Percentiles rank a stretch among this genome's conserved stretches.
Evolutionary conservation across 2,888 invertebrate species (phyloP).

Genomic region (Melieria omissa): DNA sequence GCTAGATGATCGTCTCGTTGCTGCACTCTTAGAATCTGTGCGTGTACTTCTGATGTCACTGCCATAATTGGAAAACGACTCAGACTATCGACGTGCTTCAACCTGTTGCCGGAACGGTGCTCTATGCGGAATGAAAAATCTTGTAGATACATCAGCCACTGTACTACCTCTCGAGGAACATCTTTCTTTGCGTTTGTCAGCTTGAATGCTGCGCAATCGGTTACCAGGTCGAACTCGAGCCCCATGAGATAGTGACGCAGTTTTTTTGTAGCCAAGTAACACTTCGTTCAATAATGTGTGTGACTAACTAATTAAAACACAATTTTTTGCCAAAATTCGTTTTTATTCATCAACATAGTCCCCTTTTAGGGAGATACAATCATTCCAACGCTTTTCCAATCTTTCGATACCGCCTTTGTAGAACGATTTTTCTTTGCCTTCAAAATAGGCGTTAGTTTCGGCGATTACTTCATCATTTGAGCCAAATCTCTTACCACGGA

Average conservation of each 20-base stretch:
- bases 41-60: slow-evolving; percentile 13
- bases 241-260: slow-evolving; percentile 50
- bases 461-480: no score
- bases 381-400: no score
- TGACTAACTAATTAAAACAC: no score
- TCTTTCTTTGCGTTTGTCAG: slow-evolving; percentile 33
- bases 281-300: no score
- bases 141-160: slow-evolving; percentile 39
- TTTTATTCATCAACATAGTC: no score
- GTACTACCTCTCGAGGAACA: slow-evolving; percentile 34
- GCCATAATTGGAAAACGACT: slow-evolving; percentile 37
- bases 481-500: no score
- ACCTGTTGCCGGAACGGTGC: slow-evolving; percentile 44
- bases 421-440: no score
- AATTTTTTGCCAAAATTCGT: no score
- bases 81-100: slow-evolving; percentile 47
- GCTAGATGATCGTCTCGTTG: slow-evolving; percentile 20
- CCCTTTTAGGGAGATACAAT: no score
- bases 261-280: slow-evolving; percentile 44
- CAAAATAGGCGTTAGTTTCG: no score
- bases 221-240: slow-evolving; percentile 36
- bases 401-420: no score
- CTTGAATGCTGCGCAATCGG: slow-evolving; percentile 35
- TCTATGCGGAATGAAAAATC: slow-evolving; percentile 38
- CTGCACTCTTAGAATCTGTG: slow-evolving; percentile 16